These are phyloP conservation scores for Streptopelia turtur DNA, from an alignment of 2,797 vertebrate species.

Conservation along the genomic window DNA sequence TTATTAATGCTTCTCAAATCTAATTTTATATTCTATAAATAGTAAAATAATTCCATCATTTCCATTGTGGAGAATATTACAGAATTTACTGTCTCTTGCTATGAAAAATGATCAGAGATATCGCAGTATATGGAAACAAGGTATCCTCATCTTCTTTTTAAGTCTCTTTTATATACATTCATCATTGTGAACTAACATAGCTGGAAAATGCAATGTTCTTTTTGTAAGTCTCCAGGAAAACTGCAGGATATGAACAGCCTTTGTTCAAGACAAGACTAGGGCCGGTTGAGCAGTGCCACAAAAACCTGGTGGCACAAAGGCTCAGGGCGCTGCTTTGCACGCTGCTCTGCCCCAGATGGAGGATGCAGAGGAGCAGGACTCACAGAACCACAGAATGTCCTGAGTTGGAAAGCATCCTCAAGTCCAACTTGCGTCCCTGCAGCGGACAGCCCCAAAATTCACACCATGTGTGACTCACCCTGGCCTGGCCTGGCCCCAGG, in stretches of 20 bases:
- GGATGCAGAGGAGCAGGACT: not conserved
- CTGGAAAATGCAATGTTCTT: not conserved
- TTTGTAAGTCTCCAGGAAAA: not conserved
- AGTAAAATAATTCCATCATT: slow-evolving; percentile 15
- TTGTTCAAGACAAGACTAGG: not conserved
- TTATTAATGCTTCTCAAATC: slow-evolving; percentile 40
- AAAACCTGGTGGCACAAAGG: not conserved
- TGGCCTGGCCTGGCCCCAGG: not conserved
- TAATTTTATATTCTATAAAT: slow-evolving; percentile 32
- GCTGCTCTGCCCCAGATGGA: not conserved
- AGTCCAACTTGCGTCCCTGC: too few species aligned
- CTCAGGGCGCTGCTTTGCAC: not conserved
- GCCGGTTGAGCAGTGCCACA: not conserved
- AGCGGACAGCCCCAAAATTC: too few species aligned
- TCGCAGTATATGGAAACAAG: not conserved
- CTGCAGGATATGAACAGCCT: not conserved
- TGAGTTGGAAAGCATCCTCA: too few species aligned
- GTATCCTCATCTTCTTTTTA: not conserved
- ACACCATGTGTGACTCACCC: too few species aligned
- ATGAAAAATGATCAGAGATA: slow-evolving; percentile 30
- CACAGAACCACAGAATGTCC: too few species aligned
- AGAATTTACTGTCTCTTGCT: not conserved
- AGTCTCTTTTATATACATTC: not conserved
- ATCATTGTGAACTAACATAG: not conserved
- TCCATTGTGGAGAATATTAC: not conserved